Evolutionary conservation across 2,888 invertebrate genomes (phyloP), one percentile per base, ranked within the genome.

Genomic region (Metopia argyrocephala): DNA sequence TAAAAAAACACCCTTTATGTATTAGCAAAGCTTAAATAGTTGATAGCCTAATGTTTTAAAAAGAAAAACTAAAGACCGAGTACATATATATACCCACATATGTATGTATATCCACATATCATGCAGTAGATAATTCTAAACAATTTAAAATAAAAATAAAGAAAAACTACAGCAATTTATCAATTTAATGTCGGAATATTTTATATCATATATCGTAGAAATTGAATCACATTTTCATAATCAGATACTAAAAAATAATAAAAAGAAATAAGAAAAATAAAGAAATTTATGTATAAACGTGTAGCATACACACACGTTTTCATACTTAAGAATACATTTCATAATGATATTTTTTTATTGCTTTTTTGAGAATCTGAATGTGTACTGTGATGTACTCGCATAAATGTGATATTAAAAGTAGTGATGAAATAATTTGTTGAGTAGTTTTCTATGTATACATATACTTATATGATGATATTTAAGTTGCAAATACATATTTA

Each of bases 91-190:
- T 38, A 1, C 3, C 4, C 2, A 27, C 2, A 2, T 25, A 56
- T 18, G 3, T 56, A 52, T 50, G 70, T 59, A 56, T 31, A 38
- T 31, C 38, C 59, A 59, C 50, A 50, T 70, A 2, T 52, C 31
- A 18, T 28, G 23, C 50, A 70, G 61, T 70, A 54, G 62, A 20
- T 71, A 81, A 74, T 74, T 70, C 66, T 21, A 20, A 62, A 57
- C 66, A 73, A 73, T 79, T 57, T 62, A 82, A 76, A 66, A 78
- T 64, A 82, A 82, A 82, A n/a, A n/a, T n/a, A n/a, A n/a, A n/a
- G n/a, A 87, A 87, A 87, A 15, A 12, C 87, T 86, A 86, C 86
- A 85, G 87, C 87, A 88, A 88, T 88, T 88, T 88, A 88, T 86
- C 86, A 88, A 88, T 88, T 88, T 86, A 88, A 85, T 75, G 80